A percentile compares a stretch with the other conserved stretches of the same genome.
Conservation (phyloP, 1,140 invertebrate species). For the Episyrphus balteatus region DNA sequence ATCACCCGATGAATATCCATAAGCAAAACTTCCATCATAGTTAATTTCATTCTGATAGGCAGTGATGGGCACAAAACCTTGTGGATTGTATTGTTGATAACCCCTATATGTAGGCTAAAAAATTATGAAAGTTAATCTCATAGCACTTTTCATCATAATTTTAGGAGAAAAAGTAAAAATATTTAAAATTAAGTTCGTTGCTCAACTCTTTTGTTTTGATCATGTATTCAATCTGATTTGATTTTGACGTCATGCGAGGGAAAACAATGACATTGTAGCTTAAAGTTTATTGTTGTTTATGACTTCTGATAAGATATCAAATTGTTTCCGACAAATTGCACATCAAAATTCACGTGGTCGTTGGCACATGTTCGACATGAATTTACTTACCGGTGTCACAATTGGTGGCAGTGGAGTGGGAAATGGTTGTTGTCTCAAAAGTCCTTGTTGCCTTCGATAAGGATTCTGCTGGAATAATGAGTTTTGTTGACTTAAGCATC, state of each 20-base stretch:
- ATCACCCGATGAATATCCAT: slow-evolving; percentile 47
- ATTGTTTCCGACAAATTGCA: too few relatives aligned
- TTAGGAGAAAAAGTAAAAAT: too few relatives aligned
- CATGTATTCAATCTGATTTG: too few relatives aligned
- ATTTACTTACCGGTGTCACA: slow-evolving; percentile 2
- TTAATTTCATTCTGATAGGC: slow-evolving; percentile 49
- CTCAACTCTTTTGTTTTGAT: too few relatives aligned
- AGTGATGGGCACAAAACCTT: slow-evolving; percentile 41
- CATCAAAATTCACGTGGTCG: too few relatives aligned
- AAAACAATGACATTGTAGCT: too few relatives aligned
- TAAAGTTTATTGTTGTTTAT: too few relatives aligned
- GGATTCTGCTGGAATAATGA: slow-evolving; percentile 20
- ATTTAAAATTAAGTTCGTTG: too few relatives aligned
- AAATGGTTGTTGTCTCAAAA: slow-evolving; percentile 18
- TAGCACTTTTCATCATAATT: too few relatives aligned
- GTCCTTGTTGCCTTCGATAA: slow-evolving; percentile 19
- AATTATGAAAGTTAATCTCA: not conserved
- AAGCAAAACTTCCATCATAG: slow-evolving; percentile 44
- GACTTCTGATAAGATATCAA: too few relatives aligned
- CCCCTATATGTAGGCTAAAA: not conserved
- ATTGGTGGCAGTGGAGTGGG: slow-evolving; percentile 7
- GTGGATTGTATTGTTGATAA: slow-evolving; percentile 12
- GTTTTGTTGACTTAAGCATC: slow-evolving; percentile 8
- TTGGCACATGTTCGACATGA: slow-evolving; percentile 1
- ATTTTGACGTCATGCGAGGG: too few relatives aligned